A percentile compares a stretch with the other conserved stretches of the same genome.
Conservation (phyloP, 1,140 invertebrate genomes). For the Zaprionus inermis region DNA sequence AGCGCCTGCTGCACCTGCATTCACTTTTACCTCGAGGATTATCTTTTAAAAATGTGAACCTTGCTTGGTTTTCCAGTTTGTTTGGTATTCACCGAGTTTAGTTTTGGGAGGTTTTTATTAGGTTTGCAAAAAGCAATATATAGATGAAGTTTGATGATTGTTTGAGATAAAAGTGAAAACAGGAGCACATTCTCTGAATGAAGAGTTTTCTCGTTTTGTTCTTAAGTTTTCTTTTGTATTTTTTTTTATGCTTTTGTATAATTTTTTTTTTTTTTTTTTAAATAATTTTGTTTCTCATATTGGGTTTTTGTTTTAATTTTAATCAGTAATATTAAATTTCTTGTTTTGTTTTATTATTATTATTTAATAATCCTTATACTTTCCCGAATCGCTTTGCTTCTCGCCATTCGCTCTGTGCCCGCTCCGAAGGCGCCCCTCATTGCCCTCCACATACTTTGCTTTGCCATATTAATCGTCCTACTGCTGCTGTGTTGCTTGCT, state of each 20-base stretch:
- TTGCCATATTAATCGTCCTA: conserved; percentile 2
- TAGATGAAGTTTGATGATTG: conserved; percentile 40
- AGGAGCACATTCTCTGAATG: conserved; percentile 36
- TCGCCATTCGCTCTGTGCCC: conserved; percentile 35
- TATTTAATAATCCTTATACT: conserved; percentile 34
- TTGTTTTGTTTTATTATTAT: conserved; percentile 39
- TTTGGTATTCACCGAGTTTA: conserved; percentile 3
- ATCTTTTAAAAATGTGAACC: conserved; percentile 33
- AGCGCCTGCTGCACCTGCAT: conserved; percentile 17
- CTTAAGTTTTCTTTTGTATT: conserved; percentile 17
- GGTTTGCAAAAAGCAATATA: conserved; percentile 34
- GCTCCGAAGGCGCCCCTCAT: background rate
- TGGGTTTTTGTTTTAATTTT: conserved; percentile 72
- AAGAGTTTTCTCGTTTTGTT: conserved; percentile 8
- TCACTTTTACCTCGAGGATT: conserved; percentile 40
- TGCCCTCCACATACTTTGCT: background rate
- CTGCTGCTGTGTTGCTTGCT: background rate
- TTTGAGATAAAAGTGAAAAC: conserved; percentile 39
- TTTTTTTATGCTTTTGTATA: conserved; percentile 34
- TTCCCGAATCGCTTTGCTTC: conserved; percentile 65
- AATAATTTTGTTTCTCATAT: conserved; percentile 55
- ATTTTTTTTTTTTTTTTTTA: conserved; percentile 55
- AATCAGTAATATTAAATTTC: conserved; percentile 80
- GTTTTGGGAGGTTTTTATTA: conserved; percentile 2
- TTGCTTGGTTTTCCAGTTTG: conserved; percentile 17